Base-by-base conservation (phyloP, 2,888 invertebrate species). In the Orthosia gracilis region DNA sequence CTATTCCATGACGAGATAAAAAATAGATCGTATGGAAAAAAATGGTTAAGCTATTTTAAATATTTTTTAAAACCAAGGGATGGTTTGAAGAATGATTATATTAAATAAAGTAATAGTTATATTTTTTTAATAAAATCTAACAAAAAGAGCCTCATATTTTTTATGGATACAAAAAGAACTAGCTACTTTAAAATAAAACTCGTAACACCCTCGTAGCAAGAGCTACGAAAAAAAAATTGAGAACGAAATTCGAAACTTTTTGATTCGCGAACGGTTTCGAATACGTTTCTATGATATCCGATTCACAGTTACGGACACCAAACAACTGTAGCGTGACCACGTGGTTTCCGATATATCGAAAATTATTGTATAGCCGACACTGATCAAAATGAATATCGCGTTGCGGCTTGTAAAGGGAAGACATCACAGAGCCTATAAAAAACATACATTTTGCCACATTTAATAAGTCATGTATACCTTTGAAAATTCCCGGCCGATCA, bases 341-440 rank as follows among this genome's bases (percentile, higher is more conserved):
- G 84, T 78, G 76, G 63, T 58, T 55, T 57, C 64, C 63, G 71
- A 69, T 78, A 57, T 61, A 62, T 77, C 65, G 83, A 66, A 76
- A 73, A 83, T 74, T 61, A 72, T 76, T 55, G 64, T 54, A 18
- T 0, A n/a, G 0, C 18, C 31, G 18, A 59, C 59, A 40, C 40
- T 0, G 15, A 40, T 47, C 5, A n/a, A n/a, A 47, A 67, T 49
- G 2, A 65, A 50, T 18, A 11, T 54, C n/a, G 12, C 3, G 11
- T 11, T 17, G 7, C n/a, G 26, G 26, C n/a, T 57, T 57, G 26
- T 58, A 58, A 31, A 58, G 11, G 21, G 4, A 58, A 31, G 17
- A 57, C 26, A 11, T 18, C 18, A 2, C 52, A 18, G 18, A 58
- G 31, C 21, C 18, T 11, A 31, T 31, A 18, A 58, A 26, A 57